phyloP scores from a whole-genome alignment of 2,113 vertebrate genomes.

The Ploceus nigricollis region DNA sequence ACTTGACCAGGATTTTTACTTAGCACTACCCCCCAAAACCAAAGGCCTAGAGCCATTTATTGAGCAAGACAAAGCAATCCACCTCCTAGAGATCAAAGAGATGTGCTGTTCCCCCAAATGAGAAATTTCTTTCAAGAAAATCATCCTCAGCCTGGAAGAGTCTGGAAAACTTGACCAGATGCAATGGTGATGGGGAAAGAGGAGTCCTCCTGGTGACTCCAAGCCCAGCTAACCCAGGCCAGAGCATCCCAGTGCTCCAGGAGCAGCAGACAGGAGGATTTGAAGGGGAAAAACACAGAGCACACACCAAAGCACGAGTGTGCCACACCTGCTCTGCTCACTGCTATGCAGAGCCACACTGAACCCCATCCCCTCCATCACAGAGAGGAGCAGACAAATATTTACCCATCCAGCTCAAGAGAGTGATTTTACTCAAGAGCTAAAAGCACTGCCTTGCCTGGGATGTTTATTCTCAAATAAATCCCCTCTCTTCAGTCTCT shows the following conservation, averaged over 20 bases:
- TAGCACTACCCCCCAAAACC: neutral
- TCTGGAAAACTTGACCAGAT: neutral
- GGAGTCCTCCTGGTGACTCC: neutral
- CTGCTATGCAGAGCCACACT: neutral
- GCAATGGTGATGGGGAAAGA: neutral
- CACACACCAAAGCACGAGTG: neutral
- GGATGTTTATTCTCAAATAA: neutral
- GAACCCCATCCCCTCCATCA: neutral
- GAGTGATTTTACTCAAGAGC: neutral
- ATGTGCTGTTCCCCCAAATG: neutral
- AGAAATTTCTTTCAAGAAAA: neutral
- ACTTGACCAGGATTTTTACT: neutral
- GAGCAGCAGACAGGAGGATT: neutral
- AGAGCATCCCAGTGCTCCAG: neutral
- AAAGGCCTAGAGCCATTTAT: neutral
- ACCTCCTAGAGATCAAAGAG: neutral
- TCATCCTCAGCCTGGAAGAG: neutral
- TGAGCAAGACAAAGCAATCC: neutral
- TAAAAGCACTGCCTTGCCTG: neutral
- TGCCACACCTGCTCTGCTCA: fast-evolving
- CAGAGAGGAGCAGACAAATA: neutral
- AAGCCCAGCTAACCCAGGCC: neutral
- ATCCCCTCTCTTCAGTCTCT: neutral
- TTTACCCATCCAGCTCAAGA: neutral
- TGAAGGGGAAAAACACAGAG: neutral